These are phyloP conservation scores for Planococcus citri DNA, from an alignment of 1,140 invertebrate species.

Conservation along the genomic window DNA sequence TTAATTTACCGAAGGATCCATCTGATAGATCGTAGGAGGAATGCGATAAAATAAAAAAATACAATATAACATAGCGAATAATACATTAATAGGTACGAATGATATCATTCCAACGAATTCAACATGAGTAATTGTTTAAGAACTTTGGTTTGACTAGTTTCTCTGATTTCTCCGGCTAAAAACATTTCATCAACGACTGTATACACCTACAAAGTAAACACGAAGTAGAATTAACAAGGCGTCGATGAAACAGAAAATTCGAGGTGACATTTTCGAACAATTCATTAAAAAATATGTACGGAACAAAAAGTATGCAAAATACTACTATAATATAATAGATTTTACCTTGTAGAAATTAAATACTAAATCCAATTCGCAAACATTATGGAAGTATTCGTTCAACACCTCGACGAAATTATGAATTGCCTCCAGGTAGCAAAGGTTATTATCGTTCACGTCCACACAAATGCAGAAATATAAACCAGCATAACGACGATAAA, in stretches of 20 bases:
- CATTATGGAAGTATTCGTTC: slow-evolving; percentile 99
- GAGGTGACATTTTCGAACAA: no score
- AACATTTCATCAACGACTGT: slow-evolving; percentile 99
- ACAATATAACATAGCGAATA: no score
- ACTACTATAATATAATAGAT: no score
- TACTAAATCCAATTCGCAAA: slow-evolving; percentile 97
- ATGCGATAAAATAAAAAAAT: no score
- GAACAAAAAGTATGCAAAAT: no score
- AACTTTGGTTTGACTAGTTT: slow-evolving; percentile 99
- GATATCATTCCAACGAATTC: slow-evolving; percentile 84
- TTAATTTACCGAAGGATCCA: no score
- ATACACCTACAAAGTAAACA: slow-evolving; percentile 57
- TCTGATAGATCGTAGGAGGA: no score
- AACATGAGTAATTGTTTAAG: slow-evolving; percentile 95
- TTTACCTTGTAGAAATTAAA: slow-evolving; percentile 98
- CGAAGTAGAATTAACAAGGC: no score
- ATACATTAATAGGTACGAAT: no score
- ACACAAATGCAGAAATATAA: slow-evolving; percentile 99
- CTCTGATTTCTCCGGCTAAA: slow-evolving; percentile 95
- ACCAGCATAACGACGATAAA: slow-evolving; percentile 96
- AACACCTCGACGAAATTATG: slow-evolving; percentile 99
- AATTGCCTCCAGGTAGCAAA: slow-evolving; percentile 97
- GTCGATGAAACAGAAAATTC: no score
- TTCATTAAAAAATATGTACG: no score
- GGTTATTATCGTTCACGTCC: slow-evolving; percentile 97